Evolutionary conservation across 2,888 invertebrate species (phyloP), one percentile per base, ranked within the genome.

Genomic region (Pseudococcus viburni): DNA sequence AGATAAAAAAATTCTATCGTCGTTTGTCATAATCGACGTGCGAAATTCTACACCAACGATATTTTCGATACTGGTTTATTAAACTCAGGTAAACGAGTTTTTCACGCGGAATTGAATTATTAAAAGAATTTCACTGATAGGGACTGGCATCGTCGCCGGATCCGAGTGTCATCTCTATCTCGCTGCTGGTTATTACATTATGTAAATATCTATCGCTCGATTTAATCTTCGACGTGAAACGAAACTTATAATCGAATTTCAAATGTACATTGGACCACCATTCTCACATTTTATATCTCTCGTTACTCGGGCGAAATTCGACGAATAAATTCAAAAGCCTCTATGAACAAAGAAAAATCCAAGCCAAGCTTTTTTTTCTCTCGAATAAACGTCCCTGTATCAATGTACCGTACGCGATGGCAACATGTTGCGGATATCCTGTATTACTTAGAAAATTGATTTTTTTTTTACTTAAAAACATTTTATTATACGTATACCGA

Each of bases 221-320:
- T 83, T 83, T 83, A 83, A 83, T 83, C 80, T 83, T 83, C 42
- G 46, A 46, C 80, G 80, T 46, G 80, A 83, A 83, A 83, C 46
- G 80, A 83, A 83, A 83, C 80, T 83, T 83, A 83, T 83, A 83
- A 83, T 42, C 46, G 80, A 83, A 83, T 83, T 83, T 83, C 80
- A 83, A 83, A 83, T 42, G 39, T 39, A 77, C 77, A 46, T 83
- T 46, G 19, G 42, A n/a, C 46, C 46, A 46, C 42, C 80, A n/a
- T 42, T 83, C 46, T 83, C 46, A 46, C 42, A 83, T 46, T 46
- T 73, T 73, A 33, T 73, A 73, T 73, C 22, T 64, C 64, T 39
- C 17, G 77, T 46, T 83, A 83, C 12, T n/a, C 19, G 33, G 42
- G 42, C 42, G 7, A 42, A 80, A n/a, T 80, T 80, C 80, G n/a